These are phyloP conservation scores for Scrobipalpa atriplicella DNA, from an alignment of 2,888 invertebrate species.

Conservation along the genomic window DNA sequence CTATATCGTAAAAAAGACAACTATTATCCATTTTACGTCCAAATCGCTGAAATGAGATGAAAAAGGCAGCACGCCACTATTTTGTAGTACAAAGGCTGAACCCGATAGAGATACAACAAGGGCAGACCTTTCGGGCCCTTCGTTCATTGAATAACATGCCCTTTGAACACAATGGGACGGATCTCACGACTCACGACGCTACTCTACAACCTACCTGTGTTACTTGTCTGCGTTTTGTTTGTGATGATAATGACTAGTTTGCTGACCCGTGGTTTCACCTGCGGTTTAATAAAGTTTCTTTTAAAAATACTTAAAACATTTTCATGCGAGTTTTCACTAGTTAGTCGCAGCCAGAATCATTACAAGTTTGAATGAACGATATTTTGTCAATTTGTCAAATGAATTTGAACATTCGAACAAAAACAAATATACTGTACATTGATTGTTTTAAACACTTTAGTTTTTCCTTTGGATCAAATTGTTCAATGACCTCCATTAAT, in stretches of 20 bases:
- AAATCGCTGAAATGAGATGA: slow-evolving; percentile 33
- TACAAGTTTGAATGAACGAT: no score
- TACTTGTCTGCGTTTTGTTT: slow-evolving; percentile 1
- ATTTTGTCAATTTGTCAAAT: no score
- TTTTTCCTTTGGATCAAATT: no score
- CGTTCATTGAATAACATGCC: slow-evolving; percentile 66
- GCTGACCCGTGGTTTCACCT: no score
- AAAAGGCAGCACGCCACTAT: slow-evolving; percentile 47
- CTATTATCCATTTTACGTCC: no score
- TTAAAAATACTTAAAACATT: background rate
- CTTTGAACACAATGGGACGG: slow-evolving; percentile 62
- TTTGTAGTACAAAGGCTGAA: slow-evolving; percentile 53
- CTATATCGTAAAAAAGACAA: background rate
- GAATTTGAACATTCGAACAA: no score
- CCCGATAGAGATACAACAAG: slow-evolving; percentile 63
- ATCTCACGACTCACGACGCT: slow-evolving; percentile 11
- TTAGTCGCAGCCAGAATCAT: no score
- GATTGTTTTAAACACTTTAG: no score
- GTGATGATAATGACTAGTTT: background rate
- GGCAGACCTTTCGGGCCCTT: slow-evolving; percentile 63
- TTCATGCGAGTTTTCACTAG: no score
- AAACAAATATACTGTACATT: no score
- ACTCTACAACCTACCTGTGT: background rate
- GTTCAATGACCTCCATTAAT: no score
- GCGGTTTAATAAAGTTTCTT: no score